These are phyloP conservation scores for Brachyptera risi DNA, from an alignment of 2,888 invertebrate species.

Conservation along the genomic window DNA sequence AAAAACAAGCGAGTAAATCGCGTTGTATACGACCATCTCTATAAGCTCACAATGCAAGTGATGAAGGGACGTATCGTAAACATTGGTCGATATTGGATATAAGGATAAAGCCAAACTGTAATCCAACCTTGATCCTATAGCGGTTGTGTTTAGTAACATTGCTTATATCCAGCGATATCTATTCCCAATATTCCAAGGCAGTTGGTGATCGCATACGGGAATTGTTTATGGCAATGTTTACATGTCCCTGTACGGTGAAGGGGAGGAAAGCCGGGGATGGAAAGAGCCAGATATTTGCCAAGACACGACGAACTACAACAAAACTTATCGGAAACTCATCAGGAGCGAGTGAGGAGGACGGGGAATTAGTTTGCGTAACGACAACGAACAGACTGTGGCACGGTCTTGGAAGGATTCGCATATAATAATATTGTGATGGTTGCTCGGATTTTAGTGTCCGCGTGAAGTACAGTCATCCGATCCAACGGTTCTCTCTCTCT, in stretches of 20 bases:
- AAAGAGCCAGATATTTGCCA: neutral
- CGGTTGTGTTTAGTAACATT: constrained; percentile 1
- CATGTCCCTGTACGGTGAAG: constrained; percentile 2
- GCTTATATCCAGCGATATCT: constrained; percentile 3
- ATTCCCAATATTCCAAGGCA: constrained; percentile 10
- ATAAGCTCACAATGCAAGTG: neutral
- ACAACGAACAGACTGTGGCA: too few relatives aligned
- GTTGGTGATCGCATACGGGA: constrained; percentile 4
- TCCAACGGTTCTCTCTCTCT: too few relatives aligned
- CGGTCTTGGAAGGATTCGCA: too few relatives aligned
- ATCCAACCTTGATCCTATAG: constrained; percentile 17
- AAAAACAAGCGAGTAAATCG: constrained; percentile 14
- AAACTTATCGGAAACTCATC: constrained; percentile 11
- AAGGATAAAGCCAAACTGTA: neutral
- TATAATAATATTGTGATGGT: too few relatives aligned
- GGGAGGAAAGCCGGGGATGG: neutral
- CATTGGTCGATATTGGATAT: constrained; percentile 13
- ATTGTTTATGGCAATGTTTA: constrained; percentile 25
- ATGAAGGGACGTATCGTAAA: constrained; percentile 16
- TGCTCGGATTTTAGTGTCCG: too few relatives aligned
- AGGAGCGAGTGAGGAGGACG: neutral
- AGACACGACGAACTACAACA: constrained; percentile 6
- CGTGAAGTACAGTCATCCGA: too few relatives aligned
- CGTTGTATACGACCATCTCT: neutral
- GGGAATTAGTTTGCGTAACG: too few relatives aligned